phyloP scores from a whole-genome alignment of 2,797 vertebrate species.

The Centropyge bicolor region DNA sequence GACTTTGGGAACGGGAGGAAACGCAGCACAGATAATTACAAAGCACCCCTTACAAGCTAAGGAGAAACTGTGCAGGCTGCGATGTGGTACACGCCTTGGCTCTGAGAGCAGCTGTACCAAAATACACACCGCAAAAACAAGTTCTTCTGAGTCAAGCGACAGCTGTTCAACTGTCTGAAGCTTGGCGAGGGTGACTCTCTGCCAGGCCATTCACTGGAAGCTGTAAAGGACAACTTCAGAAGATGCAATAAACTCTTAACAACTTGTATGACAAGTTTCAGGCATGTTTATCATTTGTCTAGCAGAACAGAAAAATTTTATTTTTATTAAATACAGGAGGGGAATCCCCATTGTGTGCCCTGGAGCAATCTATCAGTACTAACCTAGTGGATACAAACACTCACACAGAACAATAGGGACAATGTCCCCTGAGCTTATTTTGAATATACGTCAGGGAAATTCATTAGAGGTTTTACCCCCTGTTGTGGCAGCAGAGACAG shows the following conservation, averaged over 20 bases:
- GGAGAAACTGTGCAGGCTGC: neutral
- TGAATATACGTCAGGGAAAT: conserved; percentile 8
- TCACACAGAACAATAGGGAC: neutral
- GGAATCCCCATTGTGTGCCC: neutral
- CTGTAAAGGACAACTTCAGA: neutral
- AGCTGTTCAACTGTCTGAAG: conserved; percentile 35
- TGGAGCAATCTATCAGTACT: neutral
- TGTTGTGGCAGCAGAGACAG: conserved; percentile 20
- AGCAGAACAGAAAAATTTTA: neutral
- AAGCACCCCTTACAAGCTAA: neutral
- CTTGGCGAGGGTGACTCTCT: neutral
- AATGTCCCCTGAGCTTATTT: conserved; percentile 35
- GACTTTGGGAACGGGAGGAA: neutral
- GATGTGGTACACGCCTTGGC: neutral
- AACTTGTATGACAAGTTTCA: neutral
- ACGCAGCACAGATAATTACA: neutral
- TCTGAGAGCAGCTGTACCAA: conserved; percentile 12
- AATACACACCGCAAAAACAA: conserved; percentile 42
- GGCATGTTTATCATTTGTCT: neutral
- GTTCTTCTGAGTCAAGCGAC: conserved; percentile 24
- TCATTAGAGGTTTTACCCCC: conserved; percentile 33
- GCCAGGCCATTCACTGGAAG: conserved; percentile 11
- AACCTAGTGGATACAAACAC: conserved; percentile 15
- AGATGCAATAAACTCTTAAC: neutral
- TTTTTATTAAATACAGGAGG: neutral